phyloP scores from a whole-genome alignment of 2,113 vertebrate genomes.

The Prochilodus magdalenae region DNA sequence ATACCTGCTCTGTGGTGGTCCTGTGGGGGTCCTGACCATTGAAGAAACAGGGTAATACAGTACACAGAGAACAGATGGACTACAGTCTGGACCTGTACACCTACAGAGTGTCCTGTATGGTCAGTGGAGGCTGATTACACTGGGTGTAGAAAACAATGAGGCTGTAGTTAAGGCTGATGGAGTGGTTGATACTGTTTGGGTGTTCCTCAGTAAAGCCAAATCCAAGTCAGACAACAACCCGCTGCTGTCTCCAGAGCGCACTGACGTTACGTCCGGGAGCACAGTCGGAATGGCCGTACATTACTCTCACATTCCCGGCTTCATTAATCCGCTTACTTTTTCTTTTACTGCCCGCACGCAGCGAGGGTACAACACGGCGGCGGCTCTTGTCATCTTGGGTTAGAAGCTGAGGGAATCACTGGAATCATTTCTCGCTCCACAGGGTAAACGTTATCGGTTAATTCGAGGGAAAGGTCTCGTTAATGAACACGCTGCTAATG shows the following conservation, averaged over 20 bases:
- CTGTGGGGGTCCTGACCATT: too few relatives aligned
- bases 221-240: not conserved
- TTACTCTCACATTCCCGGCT: not conserved
- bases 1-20: too few relatives aligned
- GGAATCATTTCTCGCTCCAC: not conserved
- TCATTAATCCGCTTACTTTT: not conserved
- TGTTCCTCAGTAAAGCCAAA: not conserved
- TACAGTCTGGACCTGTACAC: too few relatives aligned
- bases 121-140: too few relatives aligned
- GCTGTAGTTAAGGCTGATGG: too few relatives aligned
- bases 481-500: constrained; percentile 16
- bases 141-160: too few relatives aligned
- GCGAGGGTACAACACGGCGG: constrained; percentile 8
- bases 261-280: not conserved
- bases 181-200: too few relatives aligned
- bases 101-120: too few relatives aligned
- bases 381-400: constrained; percentile 16
- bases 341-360: not conserved
- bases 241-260: not conserved
- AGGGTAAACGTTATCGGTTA: not conserved
- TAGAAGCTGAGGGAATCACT: not conserved
- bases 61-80: too few relatives aligned
- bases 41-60: too few relatives aligned
- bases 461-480: constrained; percentile 17
- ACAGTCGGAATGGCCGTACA: not conserved